Conservation (phyloP, 2,797 vertebrate species). For the Prionace glauca region DNA sequence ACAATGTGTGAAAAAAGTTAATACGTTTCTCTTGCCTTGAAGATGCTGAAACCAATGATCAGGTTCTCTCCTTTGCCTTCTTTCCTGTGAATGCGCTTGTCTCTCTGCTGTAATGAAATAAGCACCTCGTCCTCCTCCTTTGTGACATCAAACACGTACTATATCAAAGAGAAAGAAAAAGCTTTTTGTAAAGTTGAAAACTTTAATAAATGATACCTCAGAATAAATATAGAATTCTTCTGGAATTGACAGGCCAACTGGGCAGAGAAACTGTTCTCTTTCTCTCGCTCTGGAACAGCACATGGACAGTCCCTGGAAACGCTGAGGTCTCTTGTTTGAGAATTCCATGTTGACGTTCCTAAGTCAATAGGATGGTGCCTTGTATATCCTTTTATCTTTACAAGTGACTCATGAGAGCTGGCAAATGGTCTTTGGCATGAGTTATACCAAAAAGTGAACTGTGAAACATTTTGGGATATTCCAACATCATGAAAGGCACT, state of each 20-base stretch:
- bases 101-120: slow-evolving; percentile 80
- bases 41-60: slow-evolving; percentile 72
- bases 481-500: neutral
- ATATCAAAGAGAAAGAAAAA: slow-evolving; percentile 42
- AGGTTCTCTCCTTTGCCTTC: slow-evolving; percentile 74
- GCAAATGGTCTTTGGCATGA: too few relatives aligned
- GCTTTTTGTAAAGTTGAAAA: neutral
- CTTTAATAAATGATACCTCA: too few relatives aligned
- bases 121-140: slow-evolving; percentile 75
- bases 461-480: neutral
- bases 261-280: too few relatives aligned
- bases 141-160: slow-evolving; percentile 81
- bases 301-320: too few relatives aligned
- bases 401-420: too few relatives aligned
- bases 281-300: too few relatives aligned
- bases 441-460: too few relatives aligned
- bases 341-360: too few relatives aligned
- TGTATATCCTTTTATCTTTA: too few relatives aligned
- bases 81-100: slow-evolving; percentile 69
- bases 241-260: too few relatives aligned
- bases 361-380: neutral
- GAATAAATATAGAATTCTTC: too few relatives aligned
- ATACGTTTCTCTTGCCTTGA: slow-evolving; percentile 64
- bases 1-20: neutral
- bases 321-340: too few relatives aligned